Percentiles rank a stretch among this genome's conserved stretches.
Evolutionary conservation across 2,888 invertebrate genomes (phyloP).

Genomic region (Drosophila mayaguana): DNA sequence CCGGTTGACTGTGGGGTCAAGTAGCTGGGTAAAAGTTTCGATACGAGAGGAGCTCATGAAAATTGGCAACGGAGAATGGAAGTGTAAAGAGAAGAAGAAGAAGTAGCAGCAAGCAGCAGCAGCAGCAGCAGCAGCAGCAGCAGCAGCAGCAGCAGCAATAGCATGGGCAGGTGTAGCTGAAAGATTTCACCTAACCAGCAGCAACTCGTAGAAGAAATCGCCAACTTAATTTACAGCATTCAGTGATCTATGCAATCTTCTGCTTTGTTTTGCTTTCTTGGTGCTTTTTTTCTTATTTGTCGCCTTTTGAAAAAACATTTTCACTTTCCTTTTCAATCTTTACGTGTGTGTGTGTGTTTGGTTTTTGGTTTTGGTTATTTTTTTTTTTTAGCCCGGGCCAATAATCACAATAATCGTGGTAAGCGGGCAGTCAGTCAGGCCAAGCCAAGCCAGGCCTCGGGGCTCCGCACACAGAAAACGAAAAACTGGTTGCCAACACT

Average conservation of each 20-base stretch:
- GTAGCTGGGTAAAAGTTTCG: slow-evolving; percentile 46
- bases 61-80: slow-evolving; percentile 25
- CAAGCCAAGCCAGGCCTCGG: slow-evolving; percentile 12
- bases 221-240: slow-evolving; percentile 78
- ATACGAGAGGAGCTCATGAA: slow-evolving; percentile 17
- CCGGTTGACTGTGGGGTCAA: slow-evolving; percentile 29
- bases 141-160: not conserved
- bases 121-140: not conserved
- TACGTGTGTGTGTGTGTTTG: slow-evolving; percentile 44
- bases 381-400: slow-evolving; percentile 55
- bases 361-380: not conserved
- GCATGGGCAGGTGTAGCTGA: slow-evolving; percentile 14
- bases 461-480: slow-evolving; percentile 49
- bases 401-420: slow-evolving; percentile 80
- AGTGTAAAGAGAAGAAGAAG: slow-evolving; percentile 15
- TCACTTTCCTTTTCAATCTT: slow-evolving; percentile 78
- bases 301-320: slow-evolving; percentile 59
- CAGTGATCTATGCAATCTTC: slow-evolving; percentile 64
- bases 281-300: slow-evolving; percentile 38
- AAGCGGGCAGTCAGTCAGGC: slow-evolving; percentile 78
- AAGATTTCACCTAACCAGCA: slow-evolving; percentile 66
- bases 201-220: slow-evolving; percentile 58
- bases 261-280: slow-evolving; percentile 51
- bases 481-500: slow-evolving; percentile 56
- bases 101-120: slow-evolving; percentile 9